phyloP scores from a whole-genome alignment of 2,113 vertebrate species.

The Oreochromis aureus region DNA sequence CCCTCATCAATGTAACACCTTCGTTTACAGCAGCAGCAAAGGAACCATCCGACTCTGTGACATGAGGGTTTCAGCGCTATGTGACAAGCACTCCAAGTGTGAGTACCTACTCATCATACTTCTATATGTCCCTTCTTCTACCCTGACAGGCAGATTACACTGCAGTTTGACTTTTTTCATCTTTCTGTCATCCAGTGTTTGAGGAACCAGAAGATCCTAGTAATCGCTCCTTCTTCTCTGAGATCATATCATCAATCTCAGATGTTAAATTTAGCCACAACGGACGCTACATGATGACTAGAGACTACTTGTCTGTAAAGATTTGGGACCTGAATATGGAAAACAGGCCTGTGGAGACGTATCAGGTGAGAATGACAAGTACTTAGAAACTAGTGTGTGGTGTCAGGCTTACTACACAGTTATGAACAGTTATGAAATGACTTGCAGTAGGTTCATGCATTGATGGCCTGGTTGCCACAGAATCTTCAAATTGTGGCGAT shows the following conservation, averaged over 20 bases:
- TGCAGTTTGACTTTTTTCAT: background rate
- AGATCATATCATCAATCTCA: constrained; percentile 79
- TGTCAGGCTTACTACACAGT: background rate
- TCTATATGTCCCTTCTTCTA: background rate
- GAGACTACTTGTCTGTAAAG: constrained; percentile 76
- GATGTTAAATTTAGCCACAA: constrained; percentile 80
- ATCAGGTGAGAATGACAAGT: constrained; percentile 62
- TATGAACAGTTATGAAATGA: background rate
- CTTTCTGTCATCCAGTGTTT: constrained; percentile 57
- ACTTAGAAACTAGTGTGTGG: background rate
- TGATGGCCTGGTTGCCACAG: background rate
- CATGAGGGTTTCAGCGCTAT: constrained; percentile 91
- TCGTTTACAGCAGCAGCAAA: constrained; percentile 99
- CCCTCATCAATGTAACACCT: constrained; percentile 93
- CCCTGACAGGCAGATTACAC: background rate
- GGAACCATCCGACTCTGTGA: constrained; percentile 96
- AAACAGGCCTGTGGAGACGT: constrained; percentile 74
- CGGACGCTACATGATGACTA: constrained; percentile 77
- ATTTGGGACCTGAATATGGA: constrained; percentile 81
- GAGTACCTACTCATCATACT: background rate
- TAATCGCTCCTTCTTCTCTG: constrained; percentile 79
- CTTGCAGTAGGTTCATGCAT: background rate
- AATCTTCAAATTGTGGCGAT: background rate
- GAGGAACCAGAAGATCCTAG: constrained; percentile 78
- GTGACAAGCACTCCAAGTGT: constrained; percentile 90